phyloP scores from a whole-genome alignment of 2,113 vertebrate species.

The Stegastes partitus region DNA sequence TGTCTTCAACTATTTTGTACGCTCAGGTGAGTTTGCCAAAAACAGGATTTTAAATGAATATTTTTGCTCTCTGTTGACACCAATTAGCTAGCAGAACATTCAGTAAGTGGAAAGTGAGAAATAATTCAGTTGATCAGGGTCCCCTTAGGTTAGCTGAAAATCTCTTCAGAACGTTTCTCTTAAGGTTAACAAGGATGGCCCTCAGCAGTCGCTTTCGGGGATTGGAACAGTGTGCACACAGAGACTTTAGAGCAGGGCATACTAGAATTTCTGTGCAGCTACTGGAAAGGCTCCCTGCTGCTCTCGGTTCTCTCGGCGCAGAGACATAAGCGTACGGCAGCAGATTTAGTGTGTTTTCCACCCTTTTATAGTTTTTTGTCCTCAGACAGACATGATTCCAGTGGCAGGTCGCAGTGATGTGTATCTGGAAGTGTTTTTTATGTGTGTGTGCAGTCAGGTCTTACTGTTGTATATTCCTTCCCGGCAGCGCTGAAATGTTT shows the following conservation, averaged over 20 bases:
- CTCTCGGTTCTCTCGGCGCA: constrained; percentile 5
- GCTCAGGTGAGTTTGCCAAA: constrained; percentile 24
- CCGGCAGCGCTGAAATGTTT: constrained; percentile 75
- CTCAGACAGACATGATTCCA: constrained; percentile 30
- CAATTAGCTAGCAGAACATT: constrained; percentile 53
- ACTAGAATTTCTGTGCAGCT: constrained; percentile 14
- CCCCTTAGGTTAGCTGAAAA: constrained; percentile 21
- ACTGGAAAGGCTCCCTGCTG: background rate
- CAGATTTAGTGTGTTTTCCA: constrained; percentile 24
- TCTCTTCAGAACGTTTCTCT: constrained; percentile 32
- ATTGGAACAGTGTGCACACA: constrained; percentile 1
- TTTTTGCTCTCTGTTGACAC: constrained; percentile 55
- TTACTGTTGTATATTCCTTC: constrained; percentile 61
- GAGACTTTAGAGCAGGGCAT: constrained; percentile 2
- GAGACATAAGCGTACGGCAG: constrained; percentile 15
- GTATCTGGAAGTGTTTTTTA: constrained; percentile 25
- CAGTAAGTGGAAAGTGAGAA: constrained; percentile 52
- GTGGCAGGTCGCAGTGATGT: constrained; percentile 24
- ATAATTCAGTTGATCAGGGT: constrained; percentile 52
- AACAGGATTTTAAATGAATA: constrained; percentile 44
- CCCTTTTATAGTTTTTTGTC: constrained; percentile 8
- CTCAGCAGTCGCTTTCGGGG: constrained; percentile 17
- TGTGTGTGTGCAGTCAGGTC: constrained; percentile 33
- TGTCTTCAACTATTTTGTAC: constrained; percentile 13
- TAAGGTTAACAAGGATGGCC: constrained; percentile 14